These are phyloP conservation scores for Cosmorhoe ocellata DNA, from an alignment of 2,888 invertebrate species.

Conservation along the genomic window DNA sequence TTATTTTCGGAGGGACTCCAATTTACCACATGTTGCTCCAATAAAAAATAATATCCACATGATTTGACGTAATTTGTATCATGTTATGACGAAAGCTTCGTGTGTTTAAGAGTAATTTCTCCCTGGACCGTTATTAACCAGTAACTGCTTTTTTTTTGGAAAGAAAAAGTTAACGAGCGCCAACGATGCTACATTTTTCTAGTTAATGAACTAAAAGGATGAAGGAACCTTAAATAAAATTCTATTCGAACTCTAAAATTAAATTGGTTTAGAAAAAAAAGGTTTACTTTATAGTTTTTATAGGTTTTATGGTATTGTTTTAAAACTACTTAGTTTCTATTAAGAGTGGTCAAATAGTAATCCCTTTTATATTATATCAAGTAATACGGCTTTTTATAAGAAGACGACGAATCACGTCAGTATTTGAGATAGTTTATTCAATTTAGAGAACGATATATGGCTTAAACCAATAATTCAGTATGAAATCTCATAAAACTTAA, in stretches of 20 bases:
- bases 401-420: no score
- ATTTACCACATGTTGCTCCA: conserved; percentile 77
- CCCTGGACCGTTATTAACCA: conserved; percentile 66
- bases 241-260: conserved; percentile 29
- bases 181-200: conserved; percentile 39
- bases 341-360: no score
- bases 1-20: conserved; percentile 74
- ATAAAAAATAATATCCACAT: conserved; percentile 77
- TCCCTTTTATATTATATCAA: no score
- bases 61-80: conserved; percentile 76
- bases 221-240: conserved; percentile 17
- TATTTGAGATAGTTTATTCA: conserved; percentile 1
- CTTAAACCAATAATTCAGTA: conserved; percentile 25
- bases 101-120: conserved; percentile 74
- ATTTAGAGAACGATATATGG: neutral
- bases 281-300: neutral
- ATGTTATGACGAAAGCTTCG: conserved; percentile 72
- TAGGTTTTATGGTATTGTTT: no score
- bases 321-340: no score
- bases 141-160: conserved; percentile 58
- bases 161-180: conserved; percentile 65
- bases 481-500: conserved; percentile 19
- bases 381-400: no score
- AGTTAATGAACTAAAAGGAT: conserved; percentile 48
- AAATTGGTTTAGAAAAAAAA: conserved; percentile 10